These are phyloP conservation scores for Hetaerina titia DNA, from an alignment of 2,888 invertebrate genomes.

Conservation along the genomic window DNA sequence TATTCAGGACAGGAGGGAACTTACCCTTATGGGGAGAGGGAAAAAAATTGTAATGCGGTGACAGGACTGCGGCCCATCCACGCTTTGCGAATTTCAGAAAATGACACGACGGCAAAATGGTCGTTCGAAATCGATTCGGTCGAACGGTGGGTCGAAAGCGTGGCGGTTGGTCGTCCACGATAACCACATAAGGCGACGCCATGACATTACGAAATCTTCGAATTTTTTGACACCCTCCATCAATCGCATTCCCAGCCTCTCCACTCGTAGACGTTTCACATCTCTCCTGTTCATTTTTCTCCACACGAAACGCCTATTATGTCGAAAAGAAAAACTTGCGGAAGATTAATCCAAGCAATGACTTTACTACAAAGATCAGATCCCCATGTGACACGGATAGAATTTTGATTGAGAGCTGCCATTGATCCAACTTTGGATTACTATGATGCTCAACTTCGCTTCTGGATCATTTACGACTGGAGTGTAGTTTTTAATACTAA, in stretches of 20 bases:
- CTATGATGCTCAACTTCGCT: no score
- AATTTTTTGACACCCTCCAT: constrained; percentile 5
- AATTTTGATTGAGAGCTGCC: background rate
- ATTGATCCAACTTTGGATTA: background rate
- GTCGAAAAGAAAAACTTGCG: background rate
- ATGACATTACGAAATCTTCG: constrained; percentile 23
- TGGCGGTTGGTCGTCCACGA: background rate
- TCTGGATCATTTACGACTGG: no score
- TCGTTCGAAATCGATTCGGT: constrained; percentile 18
- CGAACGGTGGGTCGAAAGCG: background rate
- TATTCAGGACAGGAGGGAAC: background rate
- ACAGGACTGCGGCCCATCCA: background rate
- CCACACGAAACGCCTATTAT: background rate
- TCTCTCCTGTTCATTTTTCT: background rate
- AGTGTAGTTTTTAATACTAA: no score
- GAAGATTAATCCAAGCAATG: background rate
- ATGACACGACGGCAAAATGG: background rate
- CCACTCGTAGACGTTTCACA: background rate
- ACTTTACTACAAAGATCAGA: no score
- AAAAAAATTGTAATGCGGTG: background rate
- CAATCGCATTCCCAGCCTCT: background rate
- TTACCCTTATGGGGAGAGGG: background rate
- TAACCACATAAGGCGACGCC: background rate
- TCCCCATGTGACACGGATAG: background rate
- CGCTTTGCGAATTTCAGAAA: background rate